Evolutionary conservation across 2,113 vertebrate genomes (phyloP).

Genomic region (Psettodes erumei): DNA sequence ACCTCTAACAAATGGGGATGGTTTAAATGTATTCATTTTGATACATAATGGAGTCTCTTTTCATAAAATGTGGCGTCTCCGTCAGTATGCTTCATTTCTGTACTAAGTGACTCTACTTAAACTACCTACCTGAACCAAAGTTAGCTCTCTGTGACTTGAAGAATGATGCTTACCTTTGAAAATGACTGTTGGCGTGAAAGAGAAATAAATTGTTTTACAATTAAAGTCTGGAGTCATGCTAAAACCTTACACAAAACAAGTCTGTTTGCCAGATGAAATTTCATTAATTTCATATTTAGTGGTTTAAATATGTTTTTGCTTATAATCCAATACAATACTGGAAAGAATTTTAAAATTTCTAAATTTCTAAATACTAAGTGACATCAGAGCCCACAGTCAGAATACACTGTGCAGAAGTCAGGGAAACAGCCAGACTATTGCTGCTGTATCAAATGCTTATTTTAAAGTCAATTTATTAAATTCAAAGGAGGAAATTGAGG

Average conservation of each 20-base stretch:
- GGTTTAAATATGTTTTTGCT: not conserved
- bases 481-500: slow-evolving; percentile 40
- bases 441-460: slow-evolving; percentile 19
- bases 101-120: not conserved
- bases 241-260: slow-evolving; percentile 34
- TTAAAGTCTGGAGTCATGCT: slow-evolving; percentile 27
- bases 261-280: slow-evolving; percentile 8
- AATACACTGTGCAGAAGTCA: not conserved
- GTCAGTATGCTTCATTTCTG: not conserved
- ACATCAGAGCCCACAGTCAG: not conserved
- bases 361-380: not conserved
- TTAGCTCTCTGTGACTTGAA: slow-evolving; percentile 43
- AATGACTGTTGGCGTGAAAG: slow-evolving; percentile 75
- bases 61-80: not conserved
- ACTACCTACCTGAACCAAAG: not conserved
- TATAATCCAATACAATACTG: not conserved
- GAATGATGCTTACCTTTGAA: slow-evolving; percentile 73
- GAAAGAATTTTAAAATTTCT: not conserved
- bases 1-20: not conserved
- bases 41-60: not conserved
- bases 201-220: slow-evolving; percentile 73
- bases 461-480: slow-evolving; percentile 36
- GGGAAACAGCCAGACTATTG: slow-evolving; percentile 13
- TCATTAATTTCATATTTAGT: not conserved
- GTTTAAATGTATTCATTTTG: not conserved